Evolutionary conservation across 1,140 invertebrate genomes (phyloP).

Genomic region (Aphis craccivora): DNA sequence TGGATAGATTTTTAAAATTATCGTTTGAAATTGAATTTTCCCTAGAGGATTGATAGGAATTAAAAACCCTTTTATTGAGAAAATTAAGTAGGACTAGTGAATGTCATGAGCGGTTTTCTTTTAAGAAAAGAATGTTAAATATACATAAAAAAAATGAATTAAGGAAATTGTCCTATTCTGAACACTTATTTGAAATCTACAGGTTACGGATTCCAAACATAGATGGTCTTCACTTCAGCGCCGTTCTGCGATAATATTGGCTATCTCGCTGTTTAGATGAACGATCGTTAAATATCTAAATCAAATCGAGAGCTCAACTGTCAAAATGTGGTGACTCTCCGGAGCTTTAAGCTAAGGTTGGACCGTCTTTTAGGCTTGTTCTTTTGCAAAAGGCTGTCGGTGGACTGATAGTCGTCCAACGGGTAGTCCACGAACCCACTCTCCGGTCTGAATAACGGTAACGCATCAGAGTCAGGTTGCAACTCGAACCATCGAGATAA

Average conservation of each 20-base stretch:
- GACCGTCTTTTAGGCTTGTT: conserved; percentile 66
- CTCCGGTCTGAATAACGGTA: conserved; percentile 73
- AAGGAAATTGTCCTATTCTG: background rate
- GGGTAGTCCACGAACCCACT: conserved; percentile 75
- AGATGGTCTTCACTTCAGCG: background rate
- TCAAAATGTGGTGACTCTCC: conserved; percentile 73
- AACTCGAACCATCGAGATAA: conserved; percentile 76
- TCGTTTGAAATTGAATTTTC: background rate
- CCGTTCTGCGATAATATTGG: background rate
- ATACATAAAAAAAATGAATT: background rate
- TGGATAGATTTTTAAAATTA: background rate
- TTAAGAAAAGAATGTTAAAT: background rate
- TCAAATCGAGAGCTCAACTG: conserved; percentile 37
- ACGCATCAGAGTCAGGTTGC: conserved; percentile 62
- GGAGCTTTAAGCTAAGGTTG: conserved; percentile 71
- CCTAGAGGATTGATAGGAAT: background rate
- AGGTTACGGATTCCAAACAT: background rate
- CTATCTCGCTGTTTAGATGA: background rate
- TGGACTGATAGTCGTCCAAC: conserved; percentile 67
- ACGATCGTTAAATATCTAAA: conserved; percentile 26
- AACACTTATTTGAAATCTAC: conserved; percentile 21
- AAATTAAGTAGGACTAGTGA: conserved; percentile 1
- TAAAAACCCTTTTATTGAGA: background rate
- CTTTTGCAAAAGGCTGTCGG: conserved; percentile 67
- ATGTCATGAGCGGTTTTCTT: conserved; percentile 11